Percentiles rank a stretch among this genome's conserved stretches.
Evolutionary conservation across 2,797 vertebrate species (phyloP).

Genomic region (Falco rusticolus): DNA sequence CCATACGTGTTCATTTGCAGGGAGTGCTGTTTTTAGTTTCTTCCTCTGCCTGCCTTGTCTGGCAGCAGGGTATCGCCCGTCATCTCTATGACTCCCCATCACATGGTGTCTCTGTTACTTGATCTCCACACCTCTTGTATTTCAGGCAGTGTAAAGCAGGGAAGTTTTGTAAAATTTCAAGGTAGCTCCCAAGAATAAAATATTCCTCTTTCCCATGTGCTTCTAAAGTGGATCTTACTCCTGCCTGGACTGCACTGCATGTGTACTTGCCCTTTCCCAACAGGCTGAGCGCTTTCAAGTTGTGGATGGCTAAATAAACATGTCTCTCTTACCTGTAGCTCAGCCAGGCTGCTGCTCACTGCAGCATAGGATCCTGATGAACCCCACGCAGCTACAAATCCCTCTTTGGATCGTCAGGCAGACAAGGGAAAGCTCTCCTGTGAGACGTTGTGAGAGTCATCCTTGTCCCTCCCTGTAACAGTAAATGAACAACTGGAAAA

Average conservation of each 20-base stretch:
- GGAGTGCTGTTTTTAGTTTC: not conserved
- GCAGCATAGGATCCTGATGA: not conserved
- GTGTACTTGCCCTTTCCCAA: not conserved
- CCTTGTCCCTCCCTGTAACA: not conserved
- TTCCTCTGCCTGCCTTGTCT: not conserved
- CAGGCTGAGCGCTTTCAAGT: not conserved
- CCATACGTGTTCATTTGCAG: not conserved
- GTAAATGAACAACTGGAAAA: not conserved
- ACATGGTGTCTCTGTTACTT: not conserved
- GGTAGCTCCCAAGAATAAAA: not conserved
- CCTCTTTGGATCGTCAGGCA: not conserved
- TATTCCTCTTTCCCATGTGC: not conserved
- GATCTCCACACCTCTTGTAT: rapidly evolving
- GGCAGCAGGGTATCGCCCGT: not conserved
- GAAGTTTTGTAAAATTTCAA: not conserved
- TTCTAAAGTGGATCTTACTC: not conserved
- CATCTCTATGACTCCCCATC: not conserved
- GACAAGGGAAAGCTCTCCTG: not conserved
- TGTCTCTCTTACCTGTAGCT: not conserved
- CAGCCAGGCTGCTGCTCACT: not conserved
- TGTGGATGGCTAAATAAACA: not conserved
- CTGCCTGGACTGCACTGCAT: not conserved
- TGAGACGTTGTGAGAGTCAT: rapidly evolving
- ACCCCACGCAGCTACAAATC: not conserved
- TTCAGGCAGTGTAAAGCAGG: not conserved